phyloP scores from a whole-genome alignment of 2,113 vertebrate species.

The Protobothrops flavoviridis region DNA sequence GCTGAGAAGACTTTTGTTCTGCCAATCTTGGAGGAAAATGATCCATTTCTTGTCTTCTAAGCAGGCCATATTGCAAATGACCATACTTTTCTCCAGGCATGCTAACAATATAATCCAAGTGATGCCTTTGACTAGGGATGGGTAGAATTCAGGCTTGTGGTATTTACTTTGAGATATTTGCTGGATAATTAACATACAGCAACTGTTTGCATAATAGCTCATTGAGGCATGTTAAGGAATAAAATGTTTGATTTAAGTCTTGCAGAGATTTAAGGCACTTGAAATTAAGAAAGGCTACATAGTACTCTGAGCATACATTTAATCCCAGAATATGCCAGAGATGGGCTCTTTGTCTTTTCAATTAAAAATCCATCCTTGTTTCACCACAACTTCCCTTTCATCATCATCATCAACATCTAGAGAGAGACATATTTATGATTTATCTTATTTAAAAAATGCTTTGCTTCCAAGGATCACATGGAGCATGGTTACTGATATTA shows the following conservation, averaged over 20 bases:
- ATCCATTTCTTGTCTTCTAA: not conserved
- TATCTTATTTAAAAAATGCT: not conserved
- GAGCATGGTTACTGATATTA: not conserved
- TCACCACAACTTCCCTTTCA: not conserved
- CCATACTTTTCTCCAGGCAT: not conserved
- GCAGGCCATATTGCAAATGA: not conserved
- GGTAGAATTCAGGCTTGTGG: not conserved
- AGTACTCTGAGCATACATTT: not conserved
- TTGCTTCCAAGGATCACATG: not conserved
- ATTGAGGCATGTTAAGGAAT: not conserved
- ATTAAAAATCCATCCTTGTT: not conserved
- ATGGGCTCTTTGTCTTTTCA: not conserved
- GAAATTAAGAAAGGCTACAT: not conserved
- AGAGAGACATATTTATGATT: not conserved
- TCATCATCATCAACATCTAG: not conserved
- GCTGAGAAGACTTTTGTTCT: not conserved
- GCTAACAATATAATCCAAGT: not conserved
- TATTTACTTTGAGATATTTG: not conserved
- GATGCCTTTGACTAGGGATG: not conserved
- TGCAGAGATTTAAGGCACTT: not conserved
- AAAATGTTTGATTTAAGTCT: not conserved
- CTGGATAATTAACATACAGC: not conserved
- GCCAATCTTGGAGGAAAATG: not conserved
- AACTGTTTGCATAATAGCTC: not conserved
- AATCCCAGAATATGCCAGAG: not conserved